These are phyloP conservation scores for Gobiocypris rarus DNA, from an alignment of 2,113 vertebrate genomes.

Conservation along the genomic window DNA sequence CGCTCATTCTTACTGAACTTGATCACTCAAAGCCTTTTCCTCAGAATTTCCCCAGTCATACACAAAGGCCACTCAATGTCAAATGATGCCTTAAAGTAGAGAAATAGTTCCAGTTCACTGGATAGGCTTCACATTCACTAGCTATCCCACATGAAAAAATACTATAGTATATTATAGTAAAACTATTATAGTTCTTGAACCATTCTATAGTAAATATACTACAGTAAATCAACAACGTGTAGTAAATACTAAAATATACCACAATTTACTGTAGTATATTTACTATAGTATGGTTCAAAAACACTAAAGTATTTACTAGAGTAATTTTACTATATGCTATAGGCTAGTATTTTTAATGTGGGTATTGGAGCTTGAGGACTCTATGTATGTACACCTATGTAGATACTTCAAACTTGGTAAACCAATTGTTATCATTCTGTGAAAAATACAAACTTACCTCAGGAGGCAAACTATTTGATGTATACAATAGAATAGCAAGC, in stretches of 20 bases:
- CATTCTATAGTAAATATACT: too few relatives aligned
- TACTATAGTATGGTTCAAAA: too few relatives aligned
- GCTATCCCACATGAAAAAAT: too few relatives aligned
- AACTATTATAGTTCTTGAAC: too few relatives aligned
- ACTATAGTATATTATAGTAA: too few relatives aligned
- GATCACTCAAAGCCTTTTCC: conserved; percentile 3
- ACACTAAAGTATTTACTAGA: too few relatives aligned
- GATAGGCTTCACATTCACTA: background rate
- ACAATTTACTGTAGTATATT: too few relatives aligned
- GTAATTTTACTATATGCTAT: too few relatives aligned
- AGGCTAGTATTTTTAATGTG: too few relatives aligned
- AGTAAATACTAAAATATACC: too few relatives aligned
- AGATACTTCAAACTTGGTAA: background rate
- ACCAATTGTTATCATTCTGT: background rate
- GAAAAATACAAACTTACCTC: conserved; percentile 34
- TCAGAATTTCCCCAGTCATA: background rate
- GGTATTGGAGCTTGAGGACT: background rate
- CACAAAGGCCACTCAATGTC: background rate
- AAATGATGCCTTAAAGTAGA: background rate
- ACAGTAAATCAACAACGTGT: too few relatives aligned
- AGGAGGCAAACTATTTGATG: background rate
- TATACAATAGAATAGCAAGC: background rate
- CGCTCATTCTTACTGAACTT: background rate
- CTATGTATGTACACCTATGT: background rate
- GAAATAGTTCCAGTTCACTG: background rate